Evolutionary conservation across 2,797 vertebrate genomes (phyloP).

Genomic region (Pteropus rufus): DNA sequence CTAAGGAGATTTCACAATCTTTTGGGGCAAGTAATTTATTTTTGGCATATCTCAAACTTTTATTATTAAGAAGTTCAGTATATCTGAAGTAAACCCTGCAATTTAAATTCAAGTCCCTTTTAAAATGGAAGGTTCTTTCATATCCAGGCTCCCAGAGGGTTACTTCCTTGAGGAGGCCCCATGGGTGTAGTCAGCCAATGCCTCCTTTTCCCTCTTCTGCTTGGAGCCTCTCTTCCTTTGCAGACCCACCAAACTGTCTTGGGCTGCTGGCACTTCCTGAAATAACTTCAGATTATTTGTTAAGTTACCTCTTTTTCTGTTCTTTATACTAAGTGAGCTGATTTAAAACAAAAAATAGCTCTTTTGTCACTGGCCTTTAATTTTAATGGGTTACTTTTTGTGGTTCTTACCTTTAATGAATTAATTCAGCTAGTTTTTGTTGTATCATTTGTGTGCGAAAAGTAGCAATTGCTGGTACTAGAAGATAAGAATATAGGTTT

Average conservation of each 20-base stretch:
- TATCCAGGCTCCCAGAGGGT: neutral
- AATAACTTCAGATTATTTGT: neutral
- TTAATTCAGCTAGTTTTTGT: neutral
- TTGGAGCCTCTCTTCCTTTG: neutral
- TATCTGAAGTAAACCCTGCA: neutral
- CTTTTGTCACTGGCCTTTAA: neutral
- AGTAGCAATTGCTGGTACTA: neutral
- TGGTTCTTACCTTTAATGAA: neutral
- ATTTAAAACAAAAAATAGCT: neutral
- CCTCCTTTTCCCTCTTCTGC: neutral
- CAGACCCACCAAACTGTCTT: neutral
- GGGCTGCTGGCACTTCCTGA: conserved; percentile 1
- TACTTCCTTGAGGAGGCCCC: neutral
- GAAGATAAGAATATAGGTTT: neutral
- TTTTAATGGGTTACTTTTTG: neutral
- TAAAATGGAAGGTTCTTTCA: neutral
- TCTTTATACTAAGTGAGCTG: neutral
- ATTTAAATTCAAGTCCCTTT: neutral
- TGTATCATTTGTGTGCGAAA: neutral
- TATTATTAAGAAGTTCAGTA: neutral
- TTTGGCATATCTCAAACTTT: conserved; percentile 21
- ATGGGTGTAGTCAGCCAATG: fast-evolving
- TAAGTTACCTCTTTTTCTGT: conserved; percentile 7
- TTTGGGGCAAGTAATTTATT: conserved; percentile 1
- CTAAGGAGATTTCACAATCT: neutral